phyloP scores from a whole-genome alignment of 2,888 invertebrate species.

The Diogma glabrata region DNA sequence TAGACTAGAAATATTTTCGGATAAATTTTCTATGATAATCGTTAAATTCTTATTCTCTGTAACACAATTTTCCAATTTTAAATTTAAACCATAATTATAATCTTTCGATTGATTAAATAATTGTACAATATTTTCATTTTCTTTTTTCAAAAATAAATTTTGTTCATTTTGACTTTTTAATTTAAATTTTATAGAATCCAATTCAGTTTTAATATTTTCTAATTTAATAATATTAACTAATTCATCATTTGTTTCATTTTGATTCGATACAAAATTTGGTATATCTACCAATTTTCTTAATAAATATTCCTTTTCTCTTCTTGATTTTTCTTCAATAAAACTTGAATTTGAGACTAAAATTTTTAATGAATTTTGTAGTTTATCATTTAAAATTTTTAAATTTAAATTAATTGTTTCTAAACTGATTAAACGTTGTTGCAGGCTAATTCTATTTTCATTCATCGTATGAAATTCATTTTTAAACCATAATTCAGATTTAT shows the following conservation, averaged over 20 bases:
- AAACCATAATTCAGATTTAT: not conserved
- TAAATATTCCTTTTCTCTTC: not conserved
- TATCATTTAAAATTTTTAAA: not conserved
- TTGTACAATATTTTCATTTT: not conserved
- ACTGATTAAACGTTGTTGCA: not conserved
- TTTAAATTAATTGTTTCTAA: conserved; percentile 1
- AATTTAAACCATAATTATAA: not conserved
- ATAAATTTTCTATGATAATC: not conserved
- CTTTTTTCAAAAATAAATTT: not conserved
- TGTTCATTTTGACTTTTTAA: not conserved
- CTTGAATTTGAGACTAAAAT: not conserved
- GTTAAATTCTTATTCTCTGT: too few relatives aligned
- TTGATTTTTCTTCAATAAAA: conserved; percentile 3
- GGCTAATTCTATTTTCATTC: not conserved
- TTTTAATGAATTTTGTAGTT: not conserved
- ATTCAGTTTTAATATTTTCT: not conserved
- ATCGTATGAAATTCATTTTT: not conserved
- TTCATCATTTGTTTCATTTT: not conserved
- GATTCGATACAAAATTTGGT: not conserved
- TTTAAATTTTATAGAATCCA: not conserved
- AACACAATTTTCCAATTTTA: not conserved
- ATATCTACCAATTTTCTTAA: not conserved
- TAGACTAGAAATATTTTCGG: not conserved
- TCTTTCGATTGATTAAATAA: not conserved
- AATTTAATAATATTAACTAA: not conserved